A percentile compares a stretch with the other conserved stretches of the same genome.
These are phyloP conservation scores for Hemistola chrysoprasaria DNA, from an alignment of 2,888 invertebrate genomes.

Conservation along the genomic window DNA sequence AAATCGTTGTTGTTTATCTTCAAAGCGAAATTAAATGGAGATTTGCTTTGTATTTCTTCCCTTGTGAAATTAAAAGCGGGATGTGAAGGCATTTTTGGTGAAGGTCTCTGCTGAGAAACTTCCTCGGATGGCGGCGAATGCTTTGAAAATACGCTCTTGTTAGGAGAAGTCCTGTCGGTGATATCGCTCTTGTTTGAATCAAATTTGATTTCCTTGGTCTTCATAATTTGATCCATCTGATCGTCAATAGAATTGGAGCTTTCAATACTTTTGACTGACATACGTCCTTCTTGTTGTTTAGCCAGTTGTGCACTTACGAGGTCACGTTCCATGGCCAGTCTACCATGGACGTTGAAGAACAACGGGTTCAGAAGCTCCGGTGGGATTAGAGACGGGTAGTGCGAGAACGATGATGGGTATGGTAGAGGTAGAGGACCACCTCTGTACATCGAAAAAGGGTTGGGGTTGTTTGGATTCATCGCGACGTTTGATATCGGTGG, in stretches of 20 bases:
- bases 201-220: conserved; percentile 57
- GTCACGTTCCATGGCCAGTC: conserved; percentile 77
- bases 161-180: conserved; percentile 81
- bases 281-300: conserved; percentile 71
- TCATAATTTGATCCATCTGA: conserved; percentile 41
- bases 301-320: conserved; percentile 78
- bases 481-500: conserved; percentile 66
- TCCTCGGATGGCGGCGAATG: conserved; percentile 87
- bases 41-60: conserved; percentile 61
- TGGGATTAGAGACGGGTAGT: conserved; percentile 81
- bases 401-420: conserved; percentile 85
- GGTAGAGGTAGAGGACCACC: conserved; percentile 84
- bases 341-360: conserved; percentile 83
- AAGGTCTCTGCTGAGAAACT: conserved; percentile 84
- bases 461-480: conserved; percentile 71
- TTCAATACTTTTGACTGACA: conserved; percentile 72
- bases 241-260: conserved; percentile 70
- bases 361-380: conserved; percentile 85
- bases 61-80: conserved; percentile 58
- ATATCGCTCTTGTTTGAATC: conserved; percentile 52
- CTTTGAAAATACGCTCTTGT: conserved; percentile 73
- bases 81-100: conserved; percentile 83
- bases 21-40: conserved; percentile 61
- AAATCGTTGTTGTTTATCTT: conserved; percentile 61
- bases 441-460: conserved; percentile 88